Base-by-base conservation (phyloP, 2,888 invertebrate genomes). In the Salpingus planirostris region DNA sequence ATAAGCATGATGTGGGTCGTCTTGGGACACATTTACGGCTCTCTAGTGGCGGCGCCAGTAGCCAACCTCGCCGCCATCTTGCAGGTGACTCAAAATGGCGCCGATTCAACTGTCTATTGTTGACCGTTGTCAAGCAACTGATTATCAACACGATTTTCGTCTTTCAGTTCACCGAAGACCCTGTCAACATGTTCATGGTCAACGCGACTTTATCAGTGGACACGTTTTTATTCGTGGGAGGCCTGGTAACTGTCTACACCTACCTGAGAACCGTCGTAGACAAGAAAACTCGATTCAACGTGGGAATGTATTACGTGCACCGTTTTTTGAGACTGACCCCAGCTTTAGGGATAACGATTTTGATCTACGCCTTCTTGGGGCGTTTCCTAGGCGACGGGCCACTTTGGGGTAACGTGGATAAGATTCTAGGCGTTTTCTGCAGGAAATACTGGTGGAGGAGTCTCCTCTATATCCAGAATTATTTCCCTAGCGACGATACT, bases 281-380 rank as follows among this genome's bases (percentile, higher is more conserved):
- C n/a, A 6, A 5, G 3, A 14, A n/a, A 11, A 37, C 32, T 18
- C n/a, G n/a, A n/a, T 37, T 37, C 10, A 37, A 37, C 11, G 14
- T 37, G 6, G 27, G 24, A 13, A 11, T 27, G 1, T 37, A 18
- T 13, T 37, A 37, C n/a, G 23, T 37, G 2, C 37, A 37, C 15
- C 29, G 37, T 3, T 37, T 29, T 18, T 14, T 37, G 5, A 29
- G 37, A 24, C 27, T 37, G 2, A 37, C 37, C 3, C 37, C 37
- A 18, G 29, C 37, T 15, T 13, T 37, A 8, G 37, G 27, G 2
- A 30, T 29, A 2, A 33, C 27, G 23, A 3, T 37, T n/a, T 11
- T 37, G 26, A 33, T 29, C 8, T 30, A 33, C 12, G 33, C 27
- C 1, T 21, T 26, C 12, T 21, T 37, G n/a, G 27, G 27, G 11